Evolutionary conservation across 2,888 invertebrate species (phyloP), one percentile per base, ranked within the genome.

Genomic region (Lepidonotus clava): DNA sequence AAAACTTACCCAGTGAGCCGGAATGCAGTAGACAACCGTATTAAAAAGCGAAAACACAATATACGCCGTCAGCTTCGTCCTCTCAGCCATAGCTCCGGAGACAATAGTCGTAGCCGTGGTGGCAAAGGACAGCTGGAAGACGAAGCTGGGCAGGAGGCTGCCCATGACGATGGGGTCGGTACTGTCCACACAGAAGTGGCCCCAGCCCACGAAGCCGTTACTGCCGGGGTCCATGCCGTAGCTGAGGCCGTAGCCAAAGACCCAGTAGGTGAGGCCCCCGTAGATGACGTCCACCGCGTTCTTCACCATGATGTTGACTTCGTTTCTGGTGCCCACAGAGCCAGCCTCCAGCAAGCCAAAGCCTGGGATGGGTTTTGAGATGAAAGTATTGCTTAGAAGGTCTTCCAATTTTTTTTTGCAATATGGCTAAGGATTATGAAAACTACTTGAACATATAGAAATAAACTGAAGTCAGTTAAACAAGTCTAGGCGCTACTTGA

Each of bases 91-190:
- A 36, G 92, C 92, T 0, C 93, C 91, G 5, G 87, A 40, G 51
- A 87, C 51, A 61, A 85, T 86, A 1, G 88, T 88, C 0, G 87
- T 87, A 5, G 88, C 88, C 14, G 88, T 88, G 34, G 88, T 88
- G 40, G 88, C 87, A 67, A 88, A 88, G 28, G 88, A 88, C 51
- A 88, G 71, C 71, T 91, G 90, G 40, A 84, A 84, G 11, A 86
- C 67, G 36, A 98, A 98, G 0, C 97, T 97, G 0, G 98, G 97
- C 93, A 97, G 97, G 80, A 97, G 96, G 0, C 96, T 96, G 0
- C 98, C 98, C 96, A 98, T 97, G 0, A 96, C 94, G 0, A 89
- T 88, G 1, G 90, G 91, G 66, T 92, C 95, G 0, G 97, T 96
- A n/a, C 76, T 76, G 94, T 98, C 94, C 11, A 97, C 95, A 84